Conservation (phyloP, 2,113 vertebrate genomes). For the Chunga burmeisteri region DNA sequence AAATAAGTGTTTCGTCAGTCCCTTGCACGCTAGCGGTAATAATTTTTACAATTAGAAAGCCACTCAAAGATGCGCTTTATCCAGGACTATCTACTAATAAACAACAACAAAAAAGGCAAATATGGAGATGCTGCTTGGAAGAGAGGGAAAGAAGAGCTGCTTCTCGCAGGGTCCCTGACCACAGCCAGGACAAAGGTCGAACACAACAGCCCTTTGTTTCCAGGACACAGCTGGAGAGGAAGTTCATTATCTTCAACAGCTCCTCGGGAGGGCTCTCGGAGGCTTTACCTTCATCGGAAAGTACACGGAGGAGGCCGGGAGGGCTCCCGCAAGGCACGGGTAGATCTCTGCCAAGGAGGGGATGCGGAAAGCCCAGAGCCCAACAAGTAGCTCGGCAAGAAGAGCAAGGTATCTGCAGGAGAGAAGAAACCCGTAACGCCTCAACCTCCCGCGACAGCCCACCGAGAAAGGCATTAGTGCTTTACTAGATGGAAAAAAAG, state of each 20-base stretch:
- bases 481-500: not conserved
- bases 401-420: not conserved
- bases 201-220: not conserved
- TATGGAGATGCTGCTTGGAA: not conserved
- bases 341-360: not conserved
- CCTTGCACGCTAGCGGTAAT: not conserved
- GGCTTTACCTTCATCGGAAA: not conserved
- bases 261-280: not conserved
- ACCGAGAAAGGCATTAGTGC: not conserved
- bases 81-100: not conserved
- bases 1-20: not conserved
- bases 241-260: not conserved
- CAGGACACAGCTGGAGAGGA: not conserved
- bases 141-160: not conserved
- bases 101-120: not conserved
- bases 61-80: not conserved
- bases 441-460: not conserved
- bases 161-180: not conserved
- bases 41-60: not conserved
- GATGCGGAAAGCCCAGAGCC: not conserved
- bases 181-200: not conserved
- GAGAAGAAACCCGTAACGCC: not conserved
- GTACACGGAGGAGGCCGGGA: accelerated
- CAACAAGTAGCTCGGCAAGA: not conserved
- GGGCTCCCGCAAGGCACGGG: not conserved